Base-by-base conservation (phyloP, 2,888 invertebrate genomes). In the Acronicta aceris region DNA sequence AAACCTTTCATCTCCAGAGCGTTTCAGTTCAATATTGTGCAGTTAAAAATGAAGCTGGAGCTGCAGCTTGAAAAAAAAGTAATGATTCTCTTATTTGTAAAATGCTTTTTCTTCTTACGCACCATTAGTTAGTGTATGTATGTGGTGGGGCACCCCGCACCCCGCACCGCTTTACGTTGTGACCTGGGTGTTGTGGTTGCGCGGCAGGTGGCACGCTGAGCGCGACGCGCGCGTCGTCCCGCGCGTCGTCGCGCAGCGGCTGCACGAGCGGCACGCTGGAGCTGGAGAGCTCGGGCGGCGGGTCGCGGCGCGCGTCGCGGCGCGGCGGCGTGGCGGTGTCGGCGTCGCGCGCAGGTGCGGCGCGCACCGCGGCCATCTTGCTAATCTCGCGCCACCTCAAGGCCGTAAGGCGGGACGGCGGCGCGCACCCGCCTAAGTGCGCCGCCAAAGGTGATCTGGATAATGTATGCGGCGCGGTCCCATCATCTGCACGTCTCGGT, bases 291-390 rank as follows among this genome's bases (percentile, higher is more conserved):
- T 52, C 72, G 93, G 95, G 91, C 95, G 96, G 88, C 82, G 96
- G 96, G 83, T 73, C 74, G 43, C 97, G 96, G 97, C 97, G 95
- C 96, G 97, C 94, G 96, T 97, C 95, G 97, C 98, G 95, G 97
- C 98, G 78, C 57, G 97, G 77, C 52, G 97, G 96, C 89, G 96
- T 96, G 86, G 91, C 96, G 82, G 96, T 97, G 87, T 96, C 97
- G 86, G 96, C 97, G 86, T 97, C 97, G 90, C 96, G 98, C 95
- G 97, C 97, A 98, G 98, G 98, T 97, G 97, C 97, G 96, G 98
- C 98, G 95, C 97, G 97, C 94, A 96, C 97, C 95, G 98, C 98
- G 95, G 98, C 98, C 97, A 97, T 98, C 97, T 97, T 98, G 97
- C 97, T 98, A 95, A 97, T 98, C 96, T 98, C 98, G 96, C 97